These are phyloP conservation scores for Plagodis dolabraria DNA, from an alignment of 2,888 invertebrate genomes.

Conservation along the genomic window DNA sequence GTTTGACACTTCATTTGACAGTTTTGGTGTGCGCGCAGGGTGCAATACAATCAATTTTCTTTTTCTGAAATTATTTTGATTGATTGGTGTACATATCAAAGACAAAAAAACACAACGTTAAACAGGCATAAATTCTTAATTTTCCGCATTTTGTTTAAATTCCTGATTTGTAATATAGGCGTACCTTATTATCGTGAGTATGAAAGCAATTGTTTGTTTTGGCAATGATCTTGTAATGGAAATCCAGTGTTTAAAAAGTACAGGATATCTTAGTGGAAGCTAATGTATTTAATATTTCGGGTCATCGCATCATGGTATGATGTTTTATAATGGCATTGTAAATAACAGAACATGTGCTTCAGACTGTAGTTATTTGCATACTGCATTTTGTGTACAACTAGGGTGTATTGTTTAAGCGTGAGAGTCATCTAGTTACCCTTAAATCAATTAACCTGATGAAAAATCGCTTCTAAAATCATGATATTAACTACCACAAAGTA, in stretches of 20 bases:
- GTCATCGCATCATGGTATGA: background rate
- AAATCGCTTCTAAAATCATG: too few relatives aligned
- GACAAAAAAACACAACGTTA: conserved; percentile 34
- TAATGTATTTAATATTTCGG: background rate
- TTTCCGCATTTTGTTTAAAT: conserved; percentile 11
- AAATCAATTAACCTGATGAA: too few relatives aligned
- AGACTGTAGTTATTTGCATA: too few relatives aligned
- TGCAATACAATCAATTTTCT: conserved; percentile 31
- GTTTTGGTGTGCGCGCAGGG: conserved; percentile 23
- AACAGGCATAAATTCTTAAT: conserved; percentile 26
- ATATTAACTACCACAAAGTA: too few relatives aligned
- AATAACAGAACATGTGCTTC: too few relatives aligned
- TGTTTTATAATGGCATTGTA: background rate
- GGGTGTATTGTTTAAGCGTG: too few relatives aligned
- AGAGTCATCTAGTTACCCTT: too few relatives aligned
- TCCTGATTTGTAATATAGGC: conserved; percentile 22
- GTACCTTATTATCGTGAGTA: conserved; percentile 32
- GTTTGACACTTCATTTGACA: conserved; percentile 11
- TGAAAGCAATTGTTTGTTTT: conserved; percentile 36
- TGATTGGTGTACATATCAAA: conserved; percentile 23
- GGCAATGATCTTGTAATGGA: conserved; percentile 28
- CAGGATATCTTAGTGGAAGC: conserved; percentile 2
- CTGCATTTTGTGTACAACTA: too few relatives aligned
- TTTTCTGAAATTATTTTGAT: conserved; percentile 36
- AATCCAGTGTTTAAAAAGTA: conserved; percentile 10